These are phyloP conservation scores for Ochotona curzoniae DNA, from an alignment of 2,113 vertebrate species.

Conservation along the genomic window DNA sequence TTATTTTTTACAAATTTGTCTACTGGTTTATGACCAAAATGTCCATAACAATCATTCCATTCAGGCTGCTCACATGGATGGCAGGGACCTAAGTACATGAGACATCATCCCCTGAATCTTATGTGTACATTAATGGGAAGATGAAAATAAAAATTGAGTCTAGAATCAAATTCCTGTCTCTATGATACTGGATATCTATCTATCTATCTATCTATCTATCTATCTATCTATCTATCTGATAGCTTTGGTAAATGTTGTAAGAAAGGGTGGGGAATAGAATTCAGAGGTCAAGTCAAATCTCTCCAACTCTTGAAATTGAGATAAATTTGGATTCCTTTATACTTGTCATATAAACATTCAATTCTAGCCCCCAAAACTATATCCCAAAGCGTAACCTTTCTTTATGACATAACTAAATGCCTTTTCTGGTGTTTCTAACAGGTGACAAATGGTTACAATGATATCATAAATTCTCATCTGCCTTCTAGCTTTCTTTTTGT, in stretches of 20 bases:
- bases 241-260: neutral
- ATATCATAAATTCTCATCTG: conserved; percentile 50
- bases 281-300: neutral
- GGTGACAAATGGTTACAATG: conserved; percentile 19
- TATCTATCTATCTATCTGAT: neutral
- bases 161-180: too few species aligned
- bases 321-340: neutral
- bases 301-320: neutral
- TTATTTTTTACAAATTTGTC: too few species aligned
- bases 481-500: neutral
- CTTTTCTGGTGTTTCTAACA: conserved; percentile 29
- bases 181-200: too few species aligned
- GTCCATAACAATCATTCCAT: too few species aligned
- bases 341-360: neutral
- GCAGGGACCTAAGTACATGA: too few species aligned
- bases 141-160: too few species aligned
- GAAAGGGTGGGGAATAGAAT: neutral
- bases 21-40: too few species aligned
- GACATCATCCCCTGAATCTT: too few species aligned
- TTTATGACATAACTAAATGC: conserved; percentile 15
- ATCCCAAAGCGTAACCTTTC: neutral
- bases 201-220: neutral
- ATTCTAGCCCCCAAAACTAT: neutral
- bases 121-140: too few species aligned
- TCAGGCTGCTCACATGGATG: too few species aligned